A percentile compares a stretch with the other conserved stretches of the same genome.
Evolutionary conservation across 2,888 invertebrate species (phyloP).

Genomic region (Drosophila borealis): DNA sequence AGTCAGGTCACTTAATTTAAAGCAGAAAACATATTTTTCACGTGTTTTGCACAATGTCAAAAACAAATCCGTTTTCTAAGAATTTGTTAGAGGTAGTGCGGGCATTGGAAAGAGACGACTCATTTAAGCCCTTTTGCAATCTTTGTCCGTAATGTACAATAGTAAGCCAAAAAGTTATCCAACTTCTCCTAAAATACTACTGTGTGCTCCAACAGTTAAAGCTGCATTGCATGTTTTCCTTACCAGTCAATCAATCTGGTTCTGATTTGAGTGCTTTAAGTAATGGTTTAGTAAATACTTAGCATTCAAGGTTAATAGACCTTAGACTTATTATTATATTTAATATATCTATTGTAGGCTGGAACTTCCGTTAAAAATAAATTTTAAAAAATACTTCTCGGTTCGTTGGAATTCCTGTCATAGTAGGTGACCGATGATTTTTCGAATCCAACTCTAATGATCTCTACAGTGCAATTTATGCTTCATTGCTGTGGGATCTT

Average conservation of each 20-base stretch:
- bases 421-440: slow-evolving; percentile 6
- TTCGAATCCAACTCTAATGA: slow-evolving; percentile 14
- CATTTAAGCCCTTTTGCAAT: neutral
- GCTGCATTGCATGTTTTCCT: too few species aligned
- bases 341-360: neutral
- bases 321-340: neutral
- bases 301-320: neutral
- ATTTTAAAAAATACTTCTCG: neutral
- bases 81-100: neutral
- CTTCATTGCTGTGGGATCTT: too few species aligned
- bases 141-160: too few species aligned
- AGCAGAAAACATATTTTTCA: too few species aligned
- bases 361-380: too few species aligned
- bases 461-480: slow-evolving; percentile 3
- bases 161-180: too few species aligned
- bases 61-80: neutral
- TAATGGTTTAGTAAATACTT: too few species aligned
- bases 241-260: neutral
- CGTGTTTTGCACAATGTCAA: too few species aligned
- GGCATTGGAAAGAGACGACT: neutral
- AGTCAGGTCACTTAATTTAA: too few species aligned
- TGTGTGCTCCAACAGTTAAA: too few species aligned
- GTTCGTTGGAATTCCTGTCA: neutral
- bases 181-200: too few species aligned
- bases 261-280: slow-evolving; percentile 6